Conservation (phyloP, 92 coral and sea anemone species). For the Palythoa grandis region DNA sequence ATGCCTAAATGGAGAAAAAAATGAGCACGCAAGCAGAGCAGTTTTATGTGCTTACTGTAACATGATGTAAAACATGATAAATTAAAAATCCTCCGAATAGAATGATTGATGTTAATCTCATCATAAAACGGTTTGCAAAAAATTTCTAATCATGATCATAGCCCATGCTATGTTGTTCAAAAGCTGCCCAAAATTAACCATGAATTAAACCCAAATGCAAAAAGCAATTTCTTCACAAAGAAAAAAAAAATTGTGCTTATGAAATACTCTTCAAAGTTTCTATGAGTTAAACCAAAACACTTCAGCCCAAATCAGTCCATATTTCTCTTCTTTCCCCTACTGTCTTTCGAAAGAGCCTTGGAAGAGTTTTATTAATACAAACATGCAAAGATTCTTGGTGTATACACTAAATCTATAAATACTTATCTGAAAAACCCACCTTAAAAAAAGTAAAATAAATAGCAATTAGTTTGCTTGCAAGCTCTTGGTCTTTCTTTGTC, state of each 20-base stretch:
- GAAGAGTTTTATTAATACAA: background rate
- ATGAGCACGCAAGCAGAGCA: background rate
- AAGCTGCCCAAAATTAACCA: no score
- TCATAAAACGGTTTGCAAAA: no score
- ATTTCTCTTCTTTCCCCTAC: background rate
- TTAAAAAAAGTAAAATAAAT: constrained; percentile 95
- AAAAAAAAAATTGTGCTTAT: no score
- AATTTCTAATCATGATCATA: no score
- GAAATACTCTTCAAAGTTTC: no score
- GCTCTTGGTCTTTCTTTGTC: constrained; percentile 70
- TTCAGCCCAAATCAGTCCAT: no score
- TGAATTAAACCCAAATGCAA: no score
- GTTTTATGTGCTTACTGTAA: background rate
- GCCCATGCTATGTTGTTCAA: no score
- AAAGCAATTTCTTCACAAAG: no score
- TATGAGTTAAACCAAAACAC: no score
- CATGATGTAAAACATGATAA: background rate
- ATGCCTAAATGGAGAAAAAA: constrained; percentile 55
- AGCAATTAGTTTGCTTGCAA: constrained; percentile 88
- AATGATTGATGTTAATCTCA: no score
- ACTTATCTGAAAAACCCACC: constrained; percentile 44
- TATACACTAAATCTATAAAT: background rate
- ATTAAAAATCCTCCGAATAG: no score
- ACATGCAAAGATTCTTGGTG: background rate
- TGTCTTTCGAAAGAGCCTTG: background rate